Conservation (phyloP, 2,113 vertebrate species). For the Pseudolaguvia tuberculata region DNA sequence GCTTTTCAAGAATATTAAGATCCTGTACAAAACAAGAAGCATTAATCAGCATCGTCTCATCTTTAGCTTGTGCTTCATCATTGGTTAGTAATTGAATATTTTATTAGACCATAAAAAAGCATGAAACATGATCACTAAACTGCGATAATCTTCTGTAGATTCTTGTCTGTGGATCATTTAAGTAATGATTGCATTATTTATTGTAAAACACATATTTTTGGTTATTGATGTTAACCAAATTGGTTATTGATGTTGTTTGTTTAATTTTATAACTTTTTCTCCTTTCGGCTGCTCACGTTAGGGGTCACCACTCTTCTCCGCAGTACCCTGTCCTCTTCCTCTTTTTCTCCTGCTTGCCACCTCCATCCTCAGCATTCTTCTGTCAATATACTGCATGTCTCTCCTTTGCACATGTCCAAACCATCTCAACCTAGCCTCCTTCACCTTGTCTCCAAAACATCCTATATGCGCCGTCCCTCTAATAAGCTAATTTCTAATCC, state of each 20-base stretch:
- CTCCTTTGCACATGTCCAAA: no score
- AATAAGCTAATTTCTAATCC: no score
- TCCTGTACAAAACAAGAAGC: conserved; percentile 6
- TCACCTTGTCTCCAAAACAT: no score
- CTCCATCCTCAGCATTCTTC: no score
- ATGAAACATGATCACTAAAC: conserved; percentile 31
- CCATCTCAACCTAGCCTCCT: no score
- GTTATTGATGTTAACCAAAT: conserved; percentile 28
- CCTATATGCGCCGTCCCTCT: no score
- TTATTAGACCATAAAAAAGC: conserved; percentile 9
- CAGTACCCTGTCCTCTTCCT: no score
- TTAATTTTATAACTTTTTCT: conserved; percentile 20
- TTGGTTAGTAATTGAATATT: conserved; percentile 23
- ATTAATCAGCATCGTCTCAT: background rate
- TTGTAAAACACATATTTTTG: background rate
- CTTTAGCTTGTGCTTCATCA: conserved; percentile 4
- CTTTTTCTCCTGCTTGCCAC: no score
- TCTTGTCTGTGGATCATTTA: conserved; percentile 25
- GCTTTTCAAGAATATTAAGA: conserved; percentile 4
- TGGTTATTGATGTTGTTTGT: no score
- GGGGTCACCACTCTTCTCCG: no score
- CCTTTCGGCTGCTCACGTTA: no score
- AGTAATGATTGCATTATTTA: conserved; percentile 27
- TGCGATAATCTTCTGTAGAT: conserved; percentile 26
- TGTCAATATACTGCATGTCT: no score